These are phyloP conservation scores for Copidosoma floridanum DNA, from an alignment of 1,140 invertebrate genomes.

Conservation along the genomic window DNA sequence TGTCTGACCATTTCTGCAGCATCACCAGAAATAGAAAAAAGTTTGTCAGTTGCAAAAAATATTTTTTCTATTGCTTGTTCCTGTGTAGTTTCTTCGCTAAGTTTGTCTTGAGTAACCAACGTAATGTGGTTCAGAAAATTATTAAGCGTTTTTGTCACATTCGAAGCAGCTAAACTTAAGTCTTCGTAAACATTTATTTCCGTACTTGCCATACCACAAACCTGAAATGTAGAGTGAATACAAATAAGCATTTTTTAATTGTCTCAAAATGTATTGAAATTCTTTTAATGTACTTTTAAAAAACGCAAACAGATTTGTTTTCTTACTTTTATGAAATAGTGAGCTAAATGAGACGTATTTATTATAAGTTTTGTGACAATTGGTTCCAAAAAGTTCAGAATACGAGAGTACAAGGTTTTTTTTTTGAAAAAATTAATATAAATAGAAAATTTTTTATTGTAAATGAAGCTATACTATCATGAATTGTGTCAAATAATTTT, in stretches of 20 bases:
- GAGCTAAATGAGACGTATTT: too few species aligned
- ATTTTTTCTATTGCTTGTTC: conserved; percentile 88
- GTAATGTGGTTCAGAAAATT: conserved; percentile 90
- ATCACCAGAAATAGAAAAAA: conserved; percentile 82
- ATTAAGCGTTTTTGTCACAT: conserved; percentile 88
- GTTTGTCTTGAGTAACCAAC: conserved; percentile 53
- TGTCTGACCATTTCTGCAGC: conserved; percentile 93
- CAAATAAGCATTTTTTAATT: background rate
- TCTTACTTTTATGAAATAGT: too few species aligned
- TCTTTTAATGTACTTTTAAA: too few species aligned
- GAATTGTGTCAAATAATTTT: too few species aligned
- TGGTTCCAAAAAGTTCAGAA: too few species aligned
- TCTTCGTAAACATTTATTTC: conserved; percentile 72
- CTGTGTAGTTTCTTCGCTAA: conserved; percentile 61
- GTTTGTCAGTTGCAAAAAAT: conserved; percentile 82
- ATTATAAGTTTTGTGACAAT: too few species aligned
- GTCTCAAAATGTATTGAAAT: too few species aligned
- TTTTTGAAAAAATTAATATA: too few species aligned
- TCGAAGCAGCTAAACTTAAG: conserved; percentile 77
- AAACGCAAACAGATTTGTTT: too few species aligned
- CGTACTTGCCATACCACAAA: conserved; percentile 75
- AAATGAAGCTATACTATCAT: too few species aligned
- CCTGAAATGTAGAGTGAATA: conserved; percentile 46
- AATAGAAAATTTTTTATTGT: too few species aligned
- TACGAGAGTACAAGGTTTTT: too few species aligned